These are phyloP conservation scores for Mola mola DNA, from an alignment of 2,113 vertebrate species.

Conservation along the genomic window DNA sequence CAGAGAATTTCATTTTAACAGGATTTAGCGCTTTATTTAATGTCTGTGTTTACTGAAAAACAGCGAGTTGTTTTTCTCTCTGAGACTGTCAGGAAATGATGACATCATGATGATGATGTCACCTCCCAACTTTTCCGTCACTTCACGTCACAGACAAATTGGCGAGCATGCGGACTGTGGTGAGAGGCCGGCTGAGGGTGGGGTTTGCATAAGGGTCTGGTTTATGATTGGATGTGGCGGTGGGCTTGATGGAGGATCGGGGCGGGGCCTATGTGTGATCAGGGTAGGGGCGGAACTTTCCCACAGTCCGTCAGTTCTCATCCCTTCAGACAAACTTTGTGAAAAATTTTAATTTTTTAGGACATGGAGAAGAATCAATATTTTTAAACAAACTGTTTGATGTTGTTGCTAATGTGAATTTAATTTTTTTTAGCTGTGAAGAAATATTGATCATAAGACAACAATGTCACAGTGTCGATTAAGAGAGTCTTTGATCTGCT, in stretches of 20 bases:
- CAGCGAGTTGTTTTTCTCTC: background rate
- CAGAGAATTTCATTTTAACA: conserved; percentile 6
- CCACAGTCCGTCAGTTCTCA: background rate
- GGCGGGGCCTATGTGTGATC: background rate
- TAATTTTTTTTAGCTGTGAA: conserved; percentile 39
- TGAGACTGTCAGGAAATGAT: background rate
- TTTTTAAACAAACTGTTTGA: conserved; percentile 14
- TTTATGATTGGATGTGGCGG: too few species aligned
- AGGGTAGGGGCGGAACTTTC: background rate
- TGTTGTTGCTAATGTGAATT: conserved; percentile 41
- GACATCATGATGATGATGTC: background rate
- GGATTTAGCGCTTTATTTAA: background rate
- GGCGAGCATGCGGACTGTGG: too few species aligned
- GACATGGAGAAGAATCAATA: conserved; percentile 9
- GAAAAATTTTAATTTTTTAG: background rate
- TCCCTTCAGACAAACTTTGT: background rate
- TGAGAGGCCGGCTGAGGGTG: too few species aligned
- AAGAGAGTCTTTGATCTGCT: background rate
- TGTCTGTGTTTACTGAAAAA: too few species aligned
- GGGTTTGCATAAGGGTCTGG: too few species aligned
- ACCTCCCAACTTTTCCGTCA: background rate
- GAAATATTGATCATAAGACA: conserved; percentile 19
- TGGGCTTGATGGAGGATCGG: background rate
- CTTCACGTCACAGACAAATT: too few species aligned
- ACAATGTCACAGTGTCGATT: conserved; percentile 10